Percentiles rank a stretch among this genome's conserved stretches.
These are phyloP conservation scores for Colossoma macropomum DNA, from an alignment of 2,113 vertebrate species.

Conservation along the genomic window DNA sequence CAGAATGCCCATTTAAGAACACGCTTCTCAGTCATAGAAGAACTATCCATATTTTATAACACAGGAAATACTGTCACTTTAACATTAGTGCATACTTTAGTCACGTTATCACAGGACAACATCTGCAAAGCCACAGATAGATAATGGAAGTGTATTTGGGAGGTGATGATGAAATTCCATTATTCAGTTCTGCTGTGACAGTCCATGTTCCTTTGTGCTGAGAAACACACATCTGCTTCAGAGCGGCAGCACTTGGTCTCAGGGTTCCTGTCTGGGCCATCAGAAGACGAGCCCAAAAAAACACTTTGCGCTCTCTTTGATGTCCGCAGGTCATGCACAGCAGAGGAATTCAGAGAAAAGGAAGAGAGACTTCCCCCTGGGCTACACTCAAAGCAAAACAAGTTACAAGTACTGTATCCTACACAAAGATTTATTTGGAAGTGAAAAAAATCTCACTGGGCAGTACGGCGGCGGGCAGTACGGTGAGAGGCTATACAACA, in stretches of 20 bases:
- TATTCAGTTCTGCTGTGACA: background rate
- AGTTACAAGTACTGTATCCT: background rate
- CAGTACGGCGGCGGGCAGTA: background rate
- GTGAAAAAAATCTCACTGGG: background rate
- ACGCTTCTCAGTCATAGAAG: too few relatives aligned
- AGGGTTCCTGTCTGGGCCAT: slow-evolving; percentile 24
- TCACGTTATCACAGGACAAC: background rate
- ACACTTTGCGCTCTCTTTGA: slow-evolving; percentile 20
- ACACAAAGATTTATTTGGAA: background rate
- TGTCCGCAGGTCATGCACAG: slow-evolving; percentile 14
- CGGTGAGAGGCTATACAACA: too few relatives aligned
- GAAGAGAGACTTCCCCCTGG: background rate
- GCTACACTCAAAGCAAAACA: background rate
- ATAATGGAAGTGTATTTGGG: background rate
- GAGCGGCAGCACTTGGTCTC: slow-evolving; percentile 1
- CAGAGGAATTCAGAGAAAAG: background rate
- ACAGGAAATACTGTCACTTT: too few relatives aligned
- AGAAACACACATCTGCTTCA: slow-evolving; percentile 10
- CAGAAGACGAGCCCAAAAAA: slow-evolving; percentile 36
- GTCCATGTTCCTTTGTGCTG: slow-evolving; percentile 21
- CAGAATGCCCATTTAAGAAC: too few relatives aligned
- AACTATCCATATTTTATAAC: too few relatives aligned
- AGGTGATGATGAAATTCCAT: slow-evolving; percentile 3
- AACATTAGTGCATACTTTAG: too few relatives aligned
- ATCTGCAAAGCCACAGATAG: slow-evolving; percentile 12